Evolutionary conservation across 1,140 invertebrate genomes (phyloP), one percentile per base, ranked within the genome.

Genomic region (Theocolax elegans): DNA sequence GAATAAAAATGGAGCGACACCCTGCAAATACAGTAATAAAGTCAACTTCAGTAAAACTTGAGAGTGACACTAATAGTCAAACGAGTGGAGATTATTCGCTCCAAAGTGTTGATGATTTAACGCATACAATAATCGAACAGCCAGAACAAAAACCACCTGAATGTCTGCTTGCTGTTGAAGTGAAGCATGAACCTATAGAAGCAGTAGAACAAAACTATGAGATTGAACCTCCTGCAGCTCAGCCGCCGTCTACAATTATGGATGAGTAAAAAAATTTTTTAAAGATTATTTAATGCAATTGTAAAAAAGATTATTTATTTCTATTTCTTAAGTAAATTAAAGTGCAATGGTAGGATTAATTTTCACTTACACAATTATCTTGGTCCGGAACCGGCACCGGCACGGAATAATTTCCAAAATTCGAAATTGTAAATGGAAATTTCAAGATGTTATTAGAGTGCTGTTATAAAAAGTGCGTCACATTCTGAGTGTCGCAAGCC

Each of bases 1-100:
- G 83, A 17, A 79, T 85, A 6, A 87, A 87, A 76, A 35, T 79
- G 0, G 85, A 86, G 25, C 63, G 51, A 17, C 69, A 65, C 29
- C 68, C 19, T 72, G 40, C 72, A 17, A 56, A 76, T 1, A 74
- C 76, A 76, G 72, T 78, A 31, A 72, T 76, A 3, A 79, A 65
- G 29, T 54, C 74, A 29, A 72, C 71, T 67, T 77, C 76, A 17
- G 72, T 83, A 19, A 86, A 85, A 69, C 75, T 77, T 4, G 83
- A 86, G 40, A 83, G 67, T 21, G 81, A 86, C 13, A 78, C 75
- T 0, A 71, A 65, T 9, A 71, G 69, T 38, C 54, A 59, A n/a
- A 71, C 62, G 3, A 72, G 70, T 27, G 75, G 75, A 10, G 83
- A 85, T 73, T 84, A 82, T 62, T 80, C 77, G 7, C n/a, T 71